phyloP scores from a whole-genome alignment of 2,113 vertebrate species.

The Indri indri region DNA sequence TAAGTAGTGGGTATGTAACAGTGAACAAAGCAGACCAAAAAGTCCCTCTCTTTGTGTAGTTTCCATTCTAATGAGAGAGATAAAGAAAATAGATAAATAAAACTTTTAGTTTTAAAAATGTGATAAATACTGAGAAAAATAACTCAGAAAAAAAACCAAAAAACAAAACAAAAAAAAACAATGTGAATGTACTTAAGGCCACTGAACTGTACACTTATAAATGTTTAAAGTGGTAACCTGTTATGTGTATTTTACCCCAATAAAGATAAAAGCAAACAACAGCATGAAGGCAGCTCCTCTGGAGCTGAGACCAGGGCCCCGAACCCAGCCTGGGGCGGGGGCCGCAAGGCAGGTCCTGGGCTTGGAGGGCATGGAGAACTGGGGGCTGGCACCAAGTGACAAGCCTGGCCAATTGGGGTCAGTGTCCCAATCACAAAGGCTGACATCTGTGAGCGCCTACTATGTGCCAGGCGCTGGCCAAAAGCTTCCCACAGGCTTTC shows the following conservation, averaged over 20 bases:
- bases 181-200: not conserved
- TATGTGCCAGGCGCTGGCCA: not conserved
- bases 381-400: not conserved
- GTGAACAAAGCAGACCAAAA: not conserved
- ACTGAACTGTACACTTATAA: not conserved
- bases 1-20: not conserved
- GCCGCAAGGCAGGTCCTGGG: not conserved
- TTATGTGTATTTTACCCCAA: not conserved
- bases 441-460: not conserved
- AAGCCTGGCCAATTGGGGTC: not conserved
- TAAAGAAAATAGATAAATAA: not conserved
- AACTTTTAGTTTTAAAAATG: not conserved
- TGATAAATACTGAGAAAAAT: constrained; percentile 24
- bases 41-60: not conserved
- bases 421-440: not conserved
- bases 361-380: not conserved
- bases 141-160: too few relatives aligned
- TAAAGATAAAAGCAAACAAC: not conserved
- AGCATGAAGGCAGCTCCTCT: not conserved
- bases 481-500: not conserved
- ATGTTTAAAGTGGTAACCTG: not conserved
- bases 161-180: too few relatives aligned
- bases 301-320: not conserved
- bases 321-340: not conserved
- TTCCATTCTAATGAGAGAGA: constrained; percentile 3